These are phyloP conservation scores for Nephila pilipes DNA, from an alignment of 1,140 invertebrate species.

Conservation along the genomic window DNA sequence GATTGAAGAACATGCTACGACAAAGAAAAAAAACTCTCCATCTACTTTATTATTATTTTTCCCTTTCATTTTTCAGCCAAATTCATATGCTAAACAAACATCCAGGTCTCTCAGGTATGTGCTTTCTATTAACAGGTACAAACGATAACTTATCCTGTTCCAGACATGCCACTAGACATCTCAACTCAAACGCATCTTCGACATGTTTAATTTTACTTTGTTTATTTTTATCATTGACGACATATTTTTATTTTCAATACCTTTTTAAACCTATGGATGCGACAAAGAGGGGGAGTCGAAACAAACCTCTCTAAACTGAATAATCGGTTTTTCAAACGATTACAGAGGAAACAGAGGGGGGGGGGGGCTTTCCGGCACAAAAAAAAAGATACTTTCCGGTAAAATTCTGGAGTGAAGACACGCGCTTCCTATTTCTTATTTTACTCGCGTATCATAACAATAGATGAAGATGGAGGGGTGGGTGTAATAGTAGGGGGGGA, in stretches of 20 bases:
- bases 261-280: background rate
- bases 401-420: conserved; percentile 36
- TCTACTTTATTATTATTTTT: background rate
- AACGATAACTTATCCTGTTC: background rate
- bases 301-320: conserved; percentile 42
- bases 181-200: background rate
- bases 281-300: background rate
- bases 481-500: background rate
- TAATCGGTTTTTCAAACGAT: conserved; percentile 66
- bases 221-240: background rate
- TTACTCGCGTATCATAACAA: conserved; percentile 65
- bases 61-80: background rate
- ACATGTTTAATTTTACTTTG: background rate
- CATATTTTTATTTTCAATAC: background rate
- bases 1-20: background rate
- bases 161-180: background rate
- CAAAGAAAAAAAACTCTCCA: background rate
- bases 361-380: background rate
- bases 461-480: background rate
- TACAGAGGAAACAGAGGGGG: background rate
- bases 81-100: conserved; percentile 32
- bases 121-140: conserved; percentile 16
- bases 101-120: background rate
- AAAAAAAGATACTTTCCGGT: background rate
- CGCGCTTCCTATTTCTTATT: conserved; percentile 53